phyloP scores from a whole-genome alignment of 2,888 invertebrate species.

The Xanthia icteritia region DNA sequence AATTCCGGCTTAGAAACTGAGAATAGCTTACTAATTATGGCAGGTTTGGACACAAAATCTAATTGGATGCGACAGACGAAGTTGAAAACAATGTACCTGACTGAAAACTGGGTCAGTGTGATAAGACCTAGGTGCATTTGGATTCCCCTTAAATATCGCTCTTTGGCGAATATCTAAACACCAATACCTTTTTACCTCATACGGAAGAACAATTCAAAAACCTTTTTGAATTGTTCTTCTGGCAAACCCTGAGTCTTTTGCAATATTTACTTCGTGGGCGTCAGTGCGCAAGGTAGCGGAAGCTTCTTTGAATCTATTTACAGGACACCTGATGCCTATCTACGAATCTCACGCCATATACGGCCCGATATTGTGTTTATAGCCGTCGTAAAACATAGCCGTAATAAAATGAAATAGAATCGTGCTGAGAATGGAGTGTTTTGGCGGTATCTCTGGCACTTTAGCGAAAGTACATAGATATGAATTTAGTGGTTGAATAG shows the following conservation, averaged over 20 bases:
- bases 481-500: conserved; percentile 39
- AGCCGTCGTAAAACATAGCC: conserved; percentile 52
- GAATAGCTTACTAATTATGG: background rate
- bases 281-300: conserved; percentile 6
- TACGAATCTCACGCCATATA: conserved; percentile 30
- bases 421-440: conserved; percentile 36
- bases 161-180: background rate
- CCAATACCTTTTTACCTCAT: background rate
- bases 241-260: conserved; percentile 21
- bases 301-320: conserved; percentile 62
- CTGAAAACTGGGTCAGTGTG: background rate
- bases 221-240: too few relatives aligned
- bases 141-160: background rate
- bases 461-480: conserved; percentile 19
- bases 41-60: background rate
- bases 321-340: conserved; percentile 67
- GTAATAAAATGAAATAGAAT: conserved; percentile 48
- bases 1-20: background rate
- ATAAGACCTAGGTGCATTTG: background rate
- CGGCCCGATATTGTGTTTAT: conserved; percentile 54
- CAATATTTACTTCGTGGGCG: background rate
- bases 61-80: conserved; percentile 6
- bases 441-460: conserved; percentile 10
- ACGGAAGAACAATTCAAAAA: background rate
- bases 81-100: conserved; percentile 1